phyloP scores from a whole-genome alignment of 2,888 invertebrate genomes.

The Neoascia interrupta region DNA sequence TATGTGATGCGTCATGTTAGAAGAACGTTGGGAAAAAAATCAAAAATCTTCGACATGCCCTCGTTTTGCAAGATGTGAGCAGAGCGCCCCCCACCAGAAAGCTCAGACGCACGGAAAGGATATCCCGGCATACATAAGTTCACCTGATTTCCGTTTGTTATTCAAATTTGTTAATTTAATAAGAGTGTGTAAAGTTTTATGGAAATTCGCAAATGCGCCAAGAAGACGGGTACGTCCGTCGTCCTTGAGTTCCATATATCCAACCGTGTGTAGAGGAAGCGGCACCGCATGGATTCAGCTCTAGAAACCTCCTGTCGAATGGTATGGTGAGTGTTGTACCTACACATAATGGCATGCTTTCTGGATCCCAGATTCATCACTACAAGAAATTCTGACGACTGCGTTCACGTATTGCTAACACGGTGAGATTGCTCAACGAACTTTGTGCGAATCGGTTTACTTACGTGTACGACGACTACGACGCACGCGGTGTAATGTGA shows the following conservation, averaged over 20 bases:
- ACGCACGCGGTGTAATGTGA: conserved; percentile 34
- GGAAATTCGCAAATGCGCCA: conserved; percentile 14
- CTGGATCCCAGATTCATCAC: too few relatives aligned
- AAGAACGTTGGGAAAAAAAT: conserved; percentile 6
- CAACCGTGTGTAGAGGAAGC: not conserved
- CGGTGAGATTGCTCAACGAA: conserved; percentile 45
- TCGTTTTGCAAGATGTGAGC: not conserved
- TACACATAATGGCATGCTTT: too few relatives aligned
- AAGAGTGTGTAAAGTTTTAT: conserved; percentile 55
- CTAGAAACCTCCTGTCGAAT: not conserved
- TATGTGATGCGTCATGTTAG: conserved; percentile 7
- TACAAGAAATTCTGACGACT: too few relatives aligned
- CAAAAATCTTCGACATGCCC: not conserved
- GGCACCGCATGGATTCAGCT: conserved; percentile 12
- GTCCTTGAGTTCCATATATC: not conserved
- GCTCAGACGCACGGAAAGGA: not conserved
- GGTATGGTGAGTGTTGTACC: too few relatives aligned
- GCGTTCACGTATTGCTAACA: conserved; percentile 14
- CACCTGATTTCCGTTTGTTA: conserved; percentile 59
- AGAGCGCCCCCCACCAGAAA: not conserved
- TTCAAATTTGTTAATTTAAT: conserved; percentile 67
- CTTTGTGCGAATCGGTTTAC: conserved; percentile 46
- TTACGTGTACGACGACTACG: conserved; percentile 31
- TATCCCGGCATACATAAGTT: conserved; percentile 30
- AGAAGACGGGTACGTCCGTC: not conserved